Conservation (phyloP, 1,140 invertebrate genomes). For the Tetramorium parvispinum region DNA sequence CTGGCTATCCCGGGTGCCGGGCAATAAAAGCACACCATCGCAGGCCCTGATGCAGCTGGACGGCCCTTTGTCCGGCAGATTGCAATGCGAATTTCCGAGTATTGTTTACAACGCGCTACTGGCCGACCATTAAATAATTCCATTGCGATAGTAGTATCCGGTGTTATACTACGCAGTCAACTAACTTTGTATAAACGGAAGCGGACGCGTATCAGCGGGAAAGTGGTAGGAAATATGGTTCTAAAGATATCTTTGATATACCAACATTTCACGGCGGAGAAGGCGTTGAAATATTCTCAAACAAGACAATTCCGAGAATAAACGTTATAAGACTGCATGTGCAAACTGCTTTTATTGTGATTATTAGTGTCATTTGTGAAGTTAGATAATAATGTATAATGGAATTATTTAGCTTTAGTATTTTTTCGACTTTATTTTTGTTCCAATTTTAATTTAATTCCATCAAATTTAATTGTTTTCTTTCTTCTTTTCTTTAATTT, state of each 20-base stretch:
- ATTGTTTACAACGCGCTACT: constrained; percentile 64
- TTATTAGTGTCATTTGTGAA: neutral
- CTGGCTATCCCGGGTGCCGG: neutral
- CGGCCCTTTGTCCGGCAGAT: constrained; percentile 66
- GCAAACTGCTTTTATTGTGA: neutral
- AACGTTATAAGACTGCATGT: neutral
- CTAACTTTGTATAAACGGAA: neutral
- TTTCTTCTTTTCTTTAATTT: no score
- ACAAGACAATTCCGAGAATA: neutral
- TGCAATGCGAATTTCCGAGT: constrained; percentile 67
- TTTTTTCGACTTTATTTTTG: neutral
- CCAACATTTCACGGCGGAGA: neutral
- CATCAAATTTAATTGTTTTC: neutral
- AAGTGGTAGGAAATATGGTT: neutral
- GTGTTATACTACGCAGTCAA: constrained; percentile 48
- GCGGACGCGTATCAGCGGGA: neutral
- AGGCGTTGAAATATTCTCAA: neutral
- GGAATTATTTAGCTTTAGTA: neutral
- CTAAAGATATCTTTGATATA: neutral
- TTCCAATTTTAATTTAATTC: neutral
- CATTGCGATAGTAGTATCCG: constrained; percentile 63
- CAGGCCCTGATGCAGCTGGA: neutral
- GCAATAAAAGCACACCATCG: constrained; percentile 65
- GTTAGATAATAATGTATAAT: neutral
- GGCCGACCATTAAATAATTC: constrained; percentile 65